A percentile compares a stretch with the other conserved stretches of the same genome.
These are phyloP conservation scores for Ophion ellenae DNA, from an alignment of 2,888 invertebrate species.

Conservation along the genomic window DNA sequence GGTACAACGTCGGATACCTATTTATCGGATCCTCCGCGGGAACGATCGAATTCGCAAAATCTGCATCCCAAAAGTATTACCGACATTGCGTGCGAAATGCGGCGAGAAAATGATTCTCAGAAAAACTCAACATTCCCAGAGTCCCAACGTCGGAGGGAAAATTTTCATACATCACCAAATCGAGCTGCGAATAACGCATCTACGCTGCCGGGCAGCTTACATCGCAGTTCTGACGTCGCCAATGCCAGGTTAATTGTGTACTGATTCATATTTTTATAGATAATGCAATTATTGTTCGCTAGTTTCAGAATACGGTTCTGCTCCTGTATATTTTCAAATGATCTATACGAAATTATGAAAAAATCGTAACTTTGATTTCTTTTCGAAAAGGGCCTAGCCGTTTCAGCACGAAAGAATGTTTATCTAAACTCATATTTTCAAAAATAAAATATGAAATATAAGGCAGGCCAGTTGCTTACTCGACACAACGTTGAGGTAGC, in stretches of 20 bases:
- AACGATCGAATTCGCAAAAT: slow-evolving; percentile 61
- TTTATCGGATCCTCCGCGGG: slow-evolving; percentile 85
- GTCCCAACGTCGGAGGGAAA: neutral
- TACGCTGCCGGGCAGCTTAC: slow-evolving; percentile 26
- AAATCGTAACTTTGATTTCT: too few relatives aligned
- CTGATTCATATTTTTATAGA: neutral
- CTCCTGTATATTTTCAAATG: too few relatives aligned
- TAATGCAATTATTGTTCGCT: neutral
- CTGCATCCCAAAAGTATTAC: slow-evolving; percentile 40
- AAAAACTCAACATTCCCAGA: slow-evolving; percentile 4
- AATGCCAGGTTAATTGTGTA: slow-evolving; percentile 40
- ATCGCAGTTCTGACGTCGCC: slow-evolving; percentile 33
- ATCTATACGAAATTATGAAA: too few relatives aligned
- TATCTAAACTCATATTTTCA: too few relatives aligned
- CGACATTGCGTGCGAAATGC: slow-evolving; percentile 40
- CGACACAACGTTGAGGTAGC: too few relatives aligned
- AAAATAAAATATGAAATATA: too few relatives aligned
- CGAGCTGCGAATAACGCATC: slow-evolving; percentile 10
- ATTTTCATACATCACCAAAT: slow-evolving; percentile 21
- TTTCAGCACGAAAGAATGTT: too few relatives aligned
- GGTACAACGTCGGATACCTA: slow-evolving; percentile 95
- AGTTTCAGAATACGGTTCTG: too few relatives aligned
- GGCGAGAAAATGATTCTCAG: slow-evolving; percentile 8
- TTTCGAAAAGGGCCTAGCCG: too few relatives aligned
- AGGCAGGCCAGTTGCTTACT: too few relatives aligned